Evolutionary conservation across 2,113 vertebrate genomes (phyloP).

Genomic region (Erinaceus europaeus): DNA sequence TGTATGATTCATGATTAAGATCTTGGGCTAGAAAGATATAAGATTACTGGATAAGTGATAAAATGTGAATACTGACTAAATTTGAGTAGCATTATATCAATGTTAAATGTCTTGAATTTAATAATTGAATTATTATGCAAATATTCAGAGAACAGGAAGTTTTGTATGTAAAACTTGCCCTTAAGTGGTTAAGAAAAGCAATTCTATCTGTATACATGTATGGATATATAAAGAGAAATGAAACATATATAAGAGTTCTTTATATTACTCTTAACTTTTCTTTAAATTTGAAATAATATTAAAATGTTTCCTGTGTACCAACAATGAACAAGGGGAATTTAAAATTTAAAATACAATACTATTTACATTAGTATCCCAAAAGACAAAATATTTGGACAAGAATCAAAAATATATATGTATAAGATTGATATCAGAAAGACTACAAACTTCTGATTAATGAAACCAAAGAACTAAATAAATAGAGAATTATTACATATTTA

Average conservation of each 20-base stretch:
- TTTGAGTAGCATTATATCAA: not conserved
- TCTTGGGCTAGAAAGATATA: not conserved
- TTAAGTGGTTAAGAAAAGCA: conserved; percentile 4
- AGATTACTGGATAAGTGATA: not conserved
- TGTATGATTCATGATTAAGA: not conserved
- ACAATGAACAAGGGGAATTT: not conserved
- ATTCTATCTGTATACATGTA: not conserved
- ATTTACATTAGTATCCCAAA: not conserved
- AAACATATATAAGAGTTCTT: not conserved
- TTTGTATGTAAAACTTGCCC: not conserved
- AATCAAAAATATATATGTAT: not conserved
- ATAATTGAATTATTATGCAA: too few species aligned
- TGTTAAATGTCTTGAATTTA: conserved; percentile 8
- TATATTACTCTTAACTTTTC: not conserved
- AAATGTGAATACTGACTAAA: not conserved
- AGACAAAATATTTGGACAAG: not conserved
- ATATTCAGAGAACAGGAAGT: not conserved
- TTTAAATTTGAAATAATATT: conserved; percentile 8
- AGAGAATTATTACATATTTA: not conserved
- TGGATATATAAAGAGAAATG: not conserved
- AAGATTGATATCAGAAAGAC: not conserved
- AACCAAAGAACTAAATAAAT: not conserved
- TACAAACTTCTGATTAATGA: not conserved
- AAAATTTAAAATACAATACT: not conserved
- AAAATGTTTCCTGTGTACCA: not conserved